phyloP scores from a whole-genome alignment of 2,888 invertebrate species.

The Silvanus unidentatus region DNA sequence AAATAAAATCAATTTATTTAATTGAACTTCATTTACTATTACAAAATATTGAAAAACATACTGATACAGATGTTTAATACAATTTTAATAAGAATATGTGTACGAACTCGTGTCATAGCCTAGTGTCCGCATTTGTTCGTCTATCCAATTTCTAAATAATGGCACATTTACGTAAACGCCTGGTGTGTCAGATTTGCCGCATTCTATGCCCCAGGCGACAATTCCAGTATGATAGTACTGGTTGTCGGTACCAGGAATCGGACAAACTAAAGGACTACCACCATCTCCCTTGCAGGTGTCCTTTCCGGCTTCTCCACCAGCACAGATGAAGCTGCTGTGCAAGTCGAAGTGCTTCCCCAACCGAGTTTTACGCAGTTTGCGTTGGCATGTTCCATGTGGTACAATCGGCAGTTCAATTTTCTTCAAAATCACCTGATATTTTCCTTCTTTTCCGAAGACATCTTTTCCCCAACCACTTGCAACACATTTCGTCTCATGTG shows the following conservation, averaged over 20 bases:
- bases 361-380: conserved; percentile 53
- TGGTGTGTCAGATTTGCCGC: conserved; percentile 62
- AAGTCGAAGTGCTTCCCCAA: conserved; percentile 61
- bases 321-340: conserved; percentile 69
- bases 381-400: conserved; percentile 53
- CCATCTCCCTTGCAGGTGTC: conserved; percentile 55
- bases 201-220: conserved; percentile 84
- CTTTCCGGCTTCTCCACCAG: conserved; percentile 61
- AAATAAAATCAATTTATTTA: too few species aligned
- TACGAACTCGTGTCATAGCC: conserved; percentile 6
- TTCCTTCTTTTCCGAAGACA: conserved; percentile 44
- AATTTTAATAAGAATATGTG: too few species aligned
- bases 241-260: conserved; percentile 48
- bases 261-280: conserved; percentile 60
- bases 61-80: too few species aligned
- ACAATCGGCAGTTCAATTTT: conserved; percentile 65
- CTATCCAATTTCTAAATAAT: conserved; percentile 66
- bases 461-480: conserved; percentile 38
- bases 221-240: conserved; percentile 70
- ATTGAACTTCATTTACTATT: too few species aligned
- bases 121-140: conserved; percentile 55
- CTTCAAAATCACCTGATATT: conserved; percentile 64
- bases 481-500: conserved; percentile 24
- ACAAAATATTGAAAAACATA: too few species aligned
- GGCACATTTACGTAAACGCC: conserved; percentile 75